Evolutionary conservation across 2,797 vertebrate genomes (phyloP).

Genomic region (Stomatorhinus walkeri): DNA sequence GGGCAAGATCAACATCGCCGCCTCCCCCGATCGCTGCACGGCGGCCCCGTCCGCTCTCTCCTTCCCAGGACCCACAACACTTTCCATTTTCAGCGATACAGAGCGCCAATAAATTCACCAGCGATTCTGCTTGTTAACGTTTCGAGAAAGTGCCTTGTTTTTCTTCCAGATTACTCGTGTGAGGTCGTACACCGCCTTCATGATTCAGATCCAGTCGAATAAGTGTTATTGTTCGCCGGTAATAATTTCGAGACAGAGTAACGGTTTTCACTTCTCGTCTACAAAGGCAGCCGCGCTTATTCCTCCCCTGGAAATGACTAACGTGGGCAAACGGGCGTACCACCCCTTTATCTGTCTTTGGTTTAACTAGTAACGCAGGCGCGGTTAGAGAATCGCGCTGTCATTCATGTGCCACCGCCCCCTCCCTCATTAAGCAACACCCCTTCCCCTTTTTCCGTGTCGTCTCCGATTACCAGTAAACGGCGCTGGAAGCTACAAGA

Average conservation of each 20-base stretch:
- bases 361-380: background rate
- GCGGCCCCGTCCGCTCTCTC: slow-evolving; percentile 36
- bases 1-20: slow-evolving; percentile 58
- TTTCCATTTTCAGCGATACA: slow-evolving; percentile 45
- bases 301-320: background rate
- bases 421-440: background rate
- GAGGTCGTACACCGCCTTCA: background rate
- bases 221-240: background rate
- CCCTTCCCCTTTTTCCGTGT: background rate
- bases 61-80: slow-evolving; percentile 26
- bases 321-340: background rate
- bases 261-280: background rate
- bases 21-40: slow-evolving; percentile 53
- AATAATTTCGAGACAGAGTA: background rate
- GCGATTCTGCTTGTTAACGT: background rate
- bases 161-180: background rate
- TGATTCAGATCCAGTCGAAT: background rate
- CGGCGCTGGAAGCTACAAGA: slow-evolving; percentile 2
- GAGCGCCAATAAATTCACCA: background rate
- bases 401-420: background rate
- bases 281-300: background rate
- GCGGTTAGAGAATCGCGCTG: background rate
- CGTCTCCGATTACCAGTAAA: background rate
- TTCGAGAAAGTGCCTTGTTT: background rate
- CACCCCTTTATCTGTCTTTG: background rate